Conservation (phyloP, 1,140 invertebrate species). For the Rhyzopertha dominica region DNA sequence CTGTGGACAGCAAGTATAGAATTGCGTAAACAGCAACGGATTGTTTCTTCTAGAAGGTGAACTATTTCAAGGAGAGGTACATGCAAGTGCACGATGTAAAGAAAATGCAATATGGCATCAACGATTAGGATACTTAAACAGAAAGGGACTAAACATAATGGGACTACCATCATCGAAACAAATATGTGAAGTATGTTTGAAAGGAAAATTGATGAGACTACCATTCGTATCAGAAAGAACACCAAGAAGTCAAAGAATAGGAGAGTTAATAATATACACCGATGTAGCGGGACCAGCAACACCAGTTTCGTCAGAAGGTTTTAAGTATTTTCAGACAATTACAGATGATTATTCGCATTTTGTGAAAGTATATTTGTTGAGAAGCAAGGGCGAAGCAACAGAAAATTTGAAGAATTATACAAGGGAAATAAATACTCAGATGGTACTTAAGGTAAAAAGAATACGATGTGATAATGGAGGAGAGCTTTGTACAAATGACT, state of each 20-base stretch:
- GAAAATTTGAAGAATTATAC: constrained; percentile 24
- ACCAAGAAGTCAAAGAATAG: constrained; percentile 13
- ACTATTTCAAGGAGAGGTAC: constrained; percentile 10
- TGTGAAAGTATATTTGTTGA: constrained; percentile 20
- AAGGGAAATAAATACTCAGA: constrained; percentile 14
- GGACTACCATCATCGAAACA: constrained; percentile 2
- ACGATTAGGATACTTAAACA: constrained; percentile 27
- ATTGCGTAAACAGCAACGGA: no score
- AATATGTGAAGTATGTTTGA: constrained; percentile 20
- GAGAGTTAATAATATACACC: constrained; percentile 31
- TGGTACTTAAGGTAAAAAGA: constrained; percentile 18
- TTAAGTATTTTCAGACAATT: constrained; percentile 32
- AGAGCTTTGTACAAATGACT: constrained; percentile 23
- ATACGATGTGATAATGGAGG: constrained; percentile 30
- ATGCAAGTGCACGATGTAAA: not conserved
- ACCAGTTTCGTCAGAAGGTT: constrained; percentile 16
- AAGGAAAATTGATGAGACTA: constrained; percentile 21
- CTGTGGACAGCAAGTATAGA: constrained; percentile 20
- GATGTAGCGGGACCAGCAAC: constrained; percentile 22
- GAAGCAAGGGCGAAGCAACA: constrained; percentile 25
- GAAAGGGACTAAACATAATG: constrained; percentile 22
- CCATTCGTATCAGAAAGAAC: constrained; percentile 18
- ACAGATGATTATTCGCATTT: constrained; percentile 37
- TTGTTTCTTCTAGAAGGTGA: no score
- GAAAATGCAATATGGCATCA: constrained; percentile 11